A percentile compares a stretch with the other conserved stretches of the same genome.
phyloP scores from a whole-genome alignment of 2,113 vertebrate genomes.

The Oryzias celebensis region DNA sequence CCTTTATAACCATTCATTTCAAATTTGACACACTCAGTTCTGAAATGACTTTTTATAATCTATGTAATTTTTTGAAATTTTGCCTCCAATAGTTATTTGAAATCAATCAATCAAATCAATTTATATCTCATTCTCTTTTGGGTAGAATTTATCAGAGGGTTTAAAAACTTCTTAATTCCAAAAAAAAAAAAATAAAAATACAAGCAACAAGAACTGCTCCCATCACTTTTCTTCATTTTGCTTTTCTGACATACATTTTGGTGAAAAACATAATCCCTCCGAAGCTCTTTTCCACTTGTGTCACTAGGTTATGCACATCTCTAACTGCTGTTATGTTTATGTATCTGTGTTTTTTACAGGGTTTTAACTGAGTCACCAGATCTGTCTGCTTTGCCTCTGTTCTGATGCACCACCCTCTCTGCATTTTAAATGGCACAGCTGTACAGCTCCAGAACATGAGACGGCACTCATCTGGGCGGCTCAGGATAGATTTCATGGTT shows the following conservation, averaged over 20 bases:
- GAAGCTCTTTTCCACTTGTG: constrained; percentile 9
- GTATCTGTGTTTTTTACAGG: constrained; percentile 47
- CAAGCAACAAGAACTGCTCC: neutral
- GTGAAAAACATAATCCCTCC: constrained; percentile 17
- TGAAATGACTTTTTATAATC: no score
- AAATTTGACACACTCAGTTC: no score
- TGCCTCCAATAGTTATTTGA: no score
- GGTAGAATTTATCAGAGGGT: no score
- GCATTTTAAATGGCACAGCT: constrained; percentile 26
- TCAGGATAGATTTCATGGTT: constrained; percentile 8
- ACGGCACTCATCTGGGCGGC: constrained; percentile 19
- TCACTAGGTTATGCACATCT: constrained; percentile 49
- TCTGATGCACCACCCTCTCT: constrained; percentile 27
- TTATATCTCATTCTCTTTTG: no score
- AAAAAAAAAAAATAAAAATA: no score
- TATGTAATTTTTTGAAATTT: no score
- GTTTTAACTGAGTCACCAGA: constrained; percentile 36
- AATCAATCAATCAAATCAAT: no score
- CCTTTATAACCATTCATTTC: no score
- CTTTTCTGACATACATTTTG: constrained; percentile 18
- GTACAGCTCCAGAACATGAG: constrained; percentile 18
- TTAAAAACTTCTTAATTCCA: no score
- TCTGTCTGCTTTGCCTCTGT: constrained; percentile 48
- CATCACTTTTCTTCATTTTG: constrained; percentile 38
- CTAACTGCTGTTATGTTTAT: constrained; percentile 61